These are phyloP conservation scores for Entomyzon cyanotis DNA, from an alignment of 2,113 vertebrate genomes.

Conservation along the genomic window DNA sequence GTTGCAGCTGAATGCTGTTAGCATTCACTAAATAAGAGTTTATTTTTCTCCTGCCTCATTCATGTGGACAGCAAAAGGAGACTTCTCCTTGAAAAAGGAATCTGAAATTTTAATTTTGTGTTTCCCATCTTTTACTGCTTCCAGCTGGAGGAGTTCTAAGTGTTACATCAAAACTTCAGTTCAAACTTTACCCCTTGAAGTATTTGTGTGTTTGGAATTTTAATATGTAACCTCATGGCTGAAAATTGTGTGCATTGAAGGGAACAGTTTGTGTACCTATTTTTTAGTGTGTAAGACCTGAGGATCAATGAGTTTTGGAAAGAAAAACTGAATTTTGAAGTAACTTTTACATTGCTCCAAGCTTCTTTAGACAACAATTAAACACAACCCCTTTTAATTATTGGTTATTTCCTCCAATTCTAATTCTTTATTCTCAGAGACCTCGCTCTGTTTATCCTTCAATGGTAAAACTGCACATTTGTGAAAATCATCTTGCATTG, in stretches of 20 bases:
- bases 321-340: not conserved
- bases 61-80: not conserved
- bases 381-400: not conserved
- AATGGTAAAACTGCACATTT: not conserved
- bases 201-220: not conserved
- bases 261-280: not conserved
- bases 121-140: not conserved
- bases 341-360: not conserved
- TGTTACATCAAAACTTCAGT: not conserved
- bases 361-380: not conserved
- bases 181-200: not conserved
- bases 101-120: not conserved
- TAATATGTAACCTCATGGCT: not conserved
- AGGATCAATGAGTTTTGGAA: rapidly evolving
- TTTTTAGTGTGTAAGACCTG: not conserved
- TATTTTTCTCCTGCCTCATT: not conserved
- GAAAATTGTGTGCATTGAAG: not conserved
- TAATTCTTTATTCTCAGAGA: not conserved
- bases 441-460: not conserved
- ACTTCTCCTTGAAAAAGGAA: not conserved
- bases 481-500: not conserved
- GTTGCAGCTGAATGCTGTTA: not conserved
- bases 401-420: not conserved
- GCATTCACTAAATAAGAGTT: not conserved
- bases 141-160: not conserved